Evolutionary conservation across 2,888 invertebrate genomes (phyloP).

Genomic region (Strigamia transsilvanica): DNA sequence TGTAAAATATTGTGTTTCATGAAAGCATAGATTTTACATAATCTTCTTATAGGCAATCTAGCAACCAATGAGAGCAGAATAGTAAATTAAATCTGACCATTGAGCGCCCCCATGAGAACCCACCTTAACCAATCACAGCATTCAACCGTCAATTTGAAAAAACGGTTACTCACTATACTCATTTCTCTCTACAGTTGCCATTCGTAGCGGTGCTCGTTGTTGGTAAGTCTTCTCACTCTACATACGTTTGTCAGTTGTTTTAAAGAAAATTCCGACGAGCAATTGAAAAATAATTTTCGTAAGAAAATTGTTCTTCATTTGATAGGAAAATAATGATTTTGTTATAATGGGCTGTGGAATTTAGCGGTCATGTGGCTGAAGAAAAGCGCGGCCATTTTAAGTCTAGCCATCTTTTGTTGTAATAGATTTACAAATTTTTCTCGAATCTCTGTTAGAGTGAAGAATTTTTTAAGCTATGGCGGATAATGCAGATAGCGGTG

Average conservation of each 20-base stretch:
- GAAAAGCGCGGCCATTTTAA: slow-evolving; percentile 51
- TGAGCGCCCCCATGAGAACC: slow-evolving; percentile 5
- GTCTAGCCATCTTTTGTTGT: slow-evolving; percentile 31
- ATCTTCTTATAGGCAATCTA: neutral
- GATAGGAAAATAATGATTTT: neutral
- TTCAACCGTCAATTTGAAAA: slow-evolving; percentile 14
- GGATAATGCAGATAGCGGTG: slow-evolving; percentile 47
- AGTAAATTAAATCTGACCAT: neutral
- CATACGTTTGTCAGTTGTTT: neutral
- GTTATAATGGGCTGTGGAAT: neutral
- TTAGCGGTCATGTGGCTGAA: slow-evolving; percentile 37
- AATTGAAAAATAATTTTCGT: neutral
- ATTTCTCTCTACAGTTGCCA: neutral
- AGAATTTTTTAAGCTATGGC: slow-evolving; percentile 27
- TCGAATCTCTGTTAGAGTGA: neutral
- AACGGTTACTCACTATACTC: slow-evolving; percentile 3
- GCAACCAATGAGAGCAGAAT: neutral
- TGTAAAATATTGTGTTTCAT: no score
- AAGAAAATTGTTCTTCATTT: neutral
- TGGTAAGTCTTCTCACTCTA: neutral
- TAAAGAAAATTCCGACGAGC: neutral
- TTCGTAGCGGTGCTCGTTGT: slow-evolving; percentile 3
- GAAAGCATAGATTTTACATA: no score
- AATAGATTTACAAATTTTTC: neutral
- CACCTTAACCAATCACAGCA: neutral